phyloP scores from a whole-genome alignment of 2,113 vertebrate species.

The Ondatra zibethicus region DNA sequence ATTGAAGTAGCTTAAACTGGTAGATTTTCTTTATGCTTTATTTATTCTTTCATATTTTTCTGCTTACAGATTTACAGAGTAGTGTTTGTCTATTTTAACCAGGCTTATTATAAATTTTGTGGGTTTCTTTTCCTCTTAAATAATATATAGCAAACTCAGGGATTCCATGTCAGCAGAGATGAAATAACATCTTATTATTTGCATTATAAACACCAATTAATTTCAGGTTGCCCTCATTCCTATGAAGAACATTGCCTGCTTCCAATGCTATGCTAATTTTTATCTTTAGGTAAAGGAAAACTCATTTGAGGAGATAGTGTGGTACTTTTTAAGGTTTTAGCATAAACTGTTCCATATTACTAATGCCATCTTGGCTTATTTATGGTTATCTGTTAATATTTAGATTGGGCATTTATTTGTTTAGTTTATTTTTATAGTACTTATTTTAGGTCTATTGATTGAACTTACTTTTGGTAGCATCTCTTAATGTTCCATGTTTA shows the following conservation, averaged over 20 bases:
- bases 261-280: slow-evolving; percentile 17
- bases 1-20: slow-evolving; percentile 53
- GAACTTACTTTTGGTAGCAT: slow-evolving; percentile 33
- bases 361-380: slow-evolving; percentile 1
- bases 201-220: slow-evolving; percentile 43
- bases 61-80: slow-evolving; percentile 49
- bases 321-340: slow-evolving; percentile 38
- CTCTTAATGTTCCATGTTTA: slow-evolving; percentile 19
- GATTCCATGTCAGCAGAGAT: slow-evolving; percentile 5
- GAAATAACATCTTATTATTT: slow-evolving; percentile 47
- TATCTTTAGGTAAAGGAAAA: slow-evolving; percentile 45
- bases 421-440: slow-evolving; percentile 37
- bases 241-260: slow-evolving; percentile 49
- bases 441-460: slow-evolving; percentile 25
- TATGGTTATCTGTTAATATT: slow-evolving; percentile 26
- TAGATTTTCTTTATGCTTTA: slow-evolving; percentile 63
- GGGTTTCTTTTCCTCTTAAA: neutral
- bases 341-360: slow-evolving; percentile 20
- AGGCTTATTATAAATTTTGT: slow-evolving; percentile 33
- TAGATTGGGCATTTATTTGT: neutral
- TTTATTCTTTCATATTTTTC: slow-evolving; percentile 64
- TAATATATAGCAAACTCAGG: neutral
- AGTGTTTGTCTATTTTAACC: slow-evolving; percentile 45
- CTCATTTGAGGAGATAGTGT: slow-evolving; percentile 34
- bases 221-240: slow-evolving; percentile 9